Evolutionary conservation across 2,888 invertebrate species (phyloP), one percentile per base, ranked within the genome.

Genomic region (Xestia c-nigrum): DNA sequence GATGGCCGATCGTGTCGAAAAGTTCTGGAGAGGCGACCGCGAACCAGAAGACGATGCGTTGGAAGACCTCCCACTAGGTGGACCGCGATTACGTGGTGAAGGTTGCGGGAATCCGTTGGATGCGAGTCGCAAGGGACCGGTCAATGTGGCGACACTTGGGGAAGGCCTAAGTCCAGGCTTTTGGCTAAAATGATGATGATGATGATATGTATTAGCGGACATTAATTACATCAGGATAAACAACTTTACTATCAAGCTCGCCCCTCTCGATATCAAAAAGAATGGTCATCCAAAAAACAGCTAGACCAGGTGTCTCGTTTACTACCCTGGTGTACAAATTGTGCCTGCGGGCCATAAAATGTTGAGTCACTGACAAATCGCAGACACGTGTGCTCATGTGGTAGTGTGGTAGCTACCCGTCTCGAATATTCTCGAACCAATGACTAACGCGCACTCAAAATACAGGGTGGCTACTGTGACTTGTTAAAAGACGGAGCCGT

Each of bases 351-450:
- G 55, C 43, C n/a, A 65, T 50, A 57, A 70, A 64, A 7, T 43
- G 47, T 76, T 55, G 46, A 77, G 63, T 67, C 61, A 72, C 66
- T 3, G 40, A 63, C 59, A 67, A 72, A 80, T 40, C 50, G n/a
- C 46, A 40, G 40, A 66, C 59, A n/a, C 46, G 52, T 61, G 46
- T 66, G 61, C n/a, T 14, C 4, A 6, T 6, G 16, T 40, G 21
- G 10, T 21, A 38, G 57, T 14, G 57, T 31, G 14, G 24, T 74
- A 43, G 7, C 24, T 38, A 40, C 61, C n/a, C 78, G 24, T 55
- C 43, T 63, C 63, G 52, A 47, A 78, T 47, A 68, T 38, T 68
- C 46, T 24, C 67, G 43, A 64, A 43, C 43, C 64, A 43, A 7
- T 43, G 24, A 80, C 59, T 57, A 57, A 78, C 21, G 55, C 19